Evolutionary conservation across 2,888 invertebrate genomes (phyloP), one percentile per base, ranked within the genome.

Genomic region (Dolomedes plantarius): DNA sequence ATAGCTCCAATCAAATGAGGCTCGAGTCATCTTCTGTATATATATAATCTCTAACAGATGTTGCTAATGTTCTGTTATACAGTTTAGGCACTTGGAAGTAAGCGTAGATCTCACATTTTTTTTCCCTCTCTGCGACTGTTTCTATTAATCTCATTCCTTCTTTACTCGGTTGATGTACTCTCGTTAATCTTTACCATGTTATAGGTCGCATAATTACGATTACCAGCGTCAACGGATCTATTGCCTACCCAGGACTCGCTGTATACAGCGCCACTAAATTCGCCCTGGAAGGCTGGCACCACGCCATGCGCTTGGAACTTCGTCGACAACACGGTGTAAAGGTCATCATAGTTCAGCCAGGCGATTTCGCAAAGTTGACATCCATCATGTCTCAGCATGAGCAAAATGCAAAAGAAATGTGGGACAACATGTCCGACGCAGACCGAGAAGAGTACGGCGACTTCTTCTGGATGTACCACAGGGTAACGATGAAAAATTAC

Each of bases 251-350:
- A 0, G 94, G 95, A 0, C 92, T 96, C 82, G 93, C 94, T 0
- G 93, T 94, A 0, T 97, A 97, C 91, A 94, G 95, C 23, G 96
- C 96, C 0, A 95, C 95, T 16, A 97, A 97, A 91, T 94, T 95
- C 0, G 97, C 94, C 0, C 90, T 97, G 2, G 91, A 94, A 67
- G 94, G 94, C 0, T 96, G 95, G 94, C 94, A 94, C 16, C 94
- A 94, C 86, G 93, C 94, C 6, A 91, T 97, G 31, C 93, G 96
- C 71, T 92, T 95, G 23, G 97, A 97, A 91, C 92, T 95, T 89
- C 91, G 92, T 28, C 94, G 94, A 89, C 94, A 94, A 89, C 68
- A 79, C n/a, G 95, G 94, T n/a, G 92, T 97, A 71, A 92, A 93
- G 73, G 95, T 95, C 50, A 92, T 95, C 0, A 93, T 94, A 87